Base-by-base conservation (phyloP, 2,113 vertebrate species). In the Coturnix japonica region DNA sequence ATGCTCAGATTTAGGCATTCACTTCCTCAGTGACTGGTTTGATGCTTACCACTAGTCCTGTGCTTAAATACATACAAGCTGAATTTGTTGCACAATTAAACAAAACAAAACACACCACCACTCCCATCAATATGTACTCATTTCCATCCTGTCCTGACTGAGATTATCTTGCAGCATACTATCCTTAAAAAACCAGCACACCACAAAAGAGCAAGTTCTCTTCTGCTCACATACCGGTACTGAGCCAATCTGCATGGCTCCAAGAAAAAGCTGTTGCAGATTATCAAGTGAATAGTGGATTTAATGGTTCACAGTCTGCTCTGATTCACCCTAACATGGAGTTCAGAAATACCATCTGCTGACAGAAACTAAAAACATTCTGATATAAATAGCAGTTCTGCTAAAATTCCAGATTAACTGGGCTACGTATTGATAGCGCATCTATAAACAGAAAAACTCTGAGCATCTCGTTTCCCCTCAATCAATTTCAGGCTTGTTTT, bases 291-390 rank as follows among this genome's bases (percentile, higher is more conserved):
- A 83, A 15, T 0, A 74, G 54, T 0, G 0, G 39, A 44, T 78
- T 93, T 66, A 87, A 70, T 80, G 44, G 35, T 53, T 89, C 63
- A 54, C 22, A 56, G 70, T 44, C 53, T 53, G 7, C 69, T 71
- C 82, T 61, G 53, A 86, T 81, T 93, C 66, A 78, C 8, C 17
- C 44, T 26, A 90, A 54, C 16, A 31, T 3, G 54, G 54, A 79
- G 66, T 46, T 90, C 83, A 86, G 66, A 95, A 93, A 84, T 93
- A 49, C 91, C 91, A 91, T 87, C 93, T 87, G 84, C 84, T 93
- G 91, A 93, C 74, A 89, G 87, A 66, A 93, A 64, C 54, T 28
- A 22, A 89, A 65, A 47, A 69, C 23, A 77, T 75, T 39, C 83
- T 84, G 53, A 69, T 72, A 72, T 64, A 90, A 92, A 72, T 7